Percentiles rank a stretch among this genome's conserved stretches.
Evolutionary conservation across 37 sponge, comb jelly and placozoan genomes (phyloP).

Genomic region (Ephydatia muelleri): DNA sequence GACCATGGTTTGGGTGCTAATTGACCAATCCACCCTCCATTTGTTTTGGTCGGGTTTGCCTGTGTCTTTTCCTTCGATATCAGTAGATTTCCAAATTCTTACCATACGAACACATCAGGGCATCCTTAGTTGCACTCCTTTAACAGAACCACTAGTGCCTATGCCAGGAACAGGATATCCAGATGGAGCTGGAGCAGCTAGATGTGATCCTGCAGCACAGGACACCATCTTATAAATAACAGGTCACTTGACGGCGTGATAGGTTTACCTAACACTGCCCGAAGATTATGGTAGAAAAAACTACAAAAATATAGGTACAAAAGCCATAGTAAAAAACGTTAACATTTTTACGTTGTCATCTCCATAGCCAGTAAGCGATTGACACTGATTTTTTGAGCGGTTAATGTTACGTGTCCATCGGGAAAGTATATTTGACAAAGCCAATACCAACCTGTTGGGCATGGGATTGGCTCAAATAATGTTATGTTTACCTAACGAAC

Average conservation of each 20-base stretch:
- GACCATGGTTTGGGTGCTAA: neutral
- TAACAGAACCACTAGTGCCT: neutral
- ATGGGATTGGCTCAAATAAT: neutral
- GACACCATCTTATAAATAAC: neutral
- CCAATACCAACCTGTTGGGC: constrained; percentile 2
- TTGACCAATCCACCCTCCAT: neutral
- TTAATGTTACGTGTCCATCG: neutral
- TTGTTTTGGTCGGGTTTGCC: neutral
- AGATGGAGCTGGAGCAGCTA: neutral
- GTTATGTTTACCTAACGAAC: neutral
- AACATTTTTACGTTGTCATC: neutral
- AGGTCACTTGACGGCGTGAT: neutral
- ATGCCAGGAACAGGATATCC: constrained; percentile 1
- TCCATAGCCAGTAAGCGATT: neutral
- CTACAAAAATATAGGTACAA: neutral
- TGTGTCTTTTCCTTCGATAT: neutral
- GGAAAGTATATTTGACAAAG: neutral
- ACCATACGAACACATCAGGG: neutral
- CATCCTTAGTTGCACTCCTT: neutral
- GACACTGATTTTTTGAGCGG: neutral
- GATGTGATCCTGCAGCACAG: neutral
- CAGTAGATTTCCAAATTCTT: neutral
- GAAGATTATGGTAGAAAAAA: neutral
- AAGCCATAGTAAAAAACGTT: neutral
- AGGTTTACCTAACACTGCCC: neutral